Conservation (phyloP, 2,113 vertebrate species). For the Ibidorhyncha struthersii region DNA sequence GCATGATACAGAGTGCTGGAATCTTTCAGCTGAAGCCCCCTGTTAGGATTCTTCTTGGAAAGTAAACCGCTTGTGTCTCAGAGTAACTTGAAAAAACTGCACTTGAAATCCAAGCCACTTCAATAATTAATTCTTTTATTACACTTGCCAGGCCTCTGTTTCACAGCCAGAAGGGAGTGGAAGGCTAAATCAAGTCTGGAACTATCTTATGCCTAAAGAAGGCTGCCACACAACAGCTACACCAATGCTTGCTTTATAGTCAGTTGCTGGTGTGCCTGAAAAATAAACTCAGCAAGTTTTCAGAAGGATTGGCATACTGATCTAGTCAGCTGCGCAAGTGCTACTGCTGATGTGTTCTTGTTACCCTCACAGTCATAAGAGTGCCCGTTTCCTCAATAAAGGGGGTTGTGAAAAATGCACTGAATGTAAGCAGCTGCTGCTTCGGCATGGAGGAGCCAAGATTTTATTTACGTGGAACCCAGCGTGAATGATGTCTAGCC, state of each 20-base stretch:
- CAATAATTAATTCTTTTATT: slow-evolving; percentile 30
- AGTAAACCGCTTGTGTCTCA: neutral
- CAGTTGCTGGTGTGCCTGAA: neutral
- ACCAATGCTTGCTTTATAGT: neutral
- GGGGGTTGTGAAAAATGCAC: neutral
- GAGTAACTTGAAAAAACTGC: slow-evolving; percentile 7
- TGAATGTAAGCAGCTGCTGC: slow-evolving; percentile 17
- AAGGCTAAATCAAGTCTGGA: slow-evolving; percentile 49
- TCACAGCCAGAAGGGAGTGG: slow-evolving; percentile 46
- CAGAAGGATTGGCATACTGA: slow-evolving; percentile 9
- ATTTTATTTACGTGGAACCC: neutral
- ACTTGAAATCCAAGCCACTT: slow-evolving; percentile 35
- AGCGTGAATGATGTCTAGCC: neutral
- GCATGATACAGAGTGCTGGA: neutral
- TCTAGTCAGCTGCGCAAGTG: neutral
- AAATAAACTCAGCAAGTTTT: slow-evolving; percentile 48
- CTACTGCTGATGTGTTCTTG: neutral
- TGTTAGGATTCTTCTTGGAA: neutral
- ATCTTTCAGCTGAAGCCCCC: neutral
- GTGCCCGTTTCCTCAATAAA: neutral
- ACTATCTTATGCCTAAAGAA: slow-evolving; percentile 39
- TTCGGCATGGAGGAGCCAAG: neutral
- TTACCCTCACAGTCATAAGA: too few species aligned
- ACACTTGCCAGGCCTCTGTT: neutral
- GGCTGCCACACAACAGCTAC: neutral